A percentile compares a stretch with the other conserved stretches of the same genome.
Evolutionary conservation across 2,797 vertebrate species (phyloP).

Genomic region (Morelia viridis): DNA sequence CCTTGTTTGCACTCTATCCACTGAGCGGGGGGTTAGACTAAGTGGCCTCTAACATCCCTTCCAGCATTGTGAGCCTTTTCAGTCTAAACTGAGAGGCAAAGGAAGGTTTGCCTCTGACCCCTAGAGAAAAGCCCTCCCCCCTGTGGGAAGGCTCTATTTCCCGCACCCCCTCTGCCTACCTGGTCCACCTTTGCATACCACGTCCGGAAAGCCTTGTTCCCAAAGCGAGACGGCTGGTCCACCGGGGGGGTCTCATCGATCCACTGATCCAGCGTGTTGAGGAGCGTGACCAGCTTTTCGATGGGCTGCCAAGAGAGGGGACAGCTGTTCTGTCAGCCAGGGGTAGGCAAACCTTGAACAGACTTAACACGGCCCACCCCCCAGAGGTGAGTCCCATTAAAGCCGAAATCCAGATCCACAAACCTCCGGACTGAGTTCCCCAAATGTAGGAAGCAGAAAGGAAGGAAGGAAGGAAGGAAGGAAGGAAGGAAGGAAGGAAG

Average conservation of each 20-base stretch:
- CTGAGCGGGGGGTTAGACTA: not conserved
- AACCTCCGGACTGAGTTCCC: no score
- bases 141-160: not conserved
- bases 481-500: no score
- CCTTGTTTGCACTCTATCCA: not conserved
- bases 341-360: not conserved
- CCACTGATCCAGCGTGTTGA: slow-evolving; percentile 90
- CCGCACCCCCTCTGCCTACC: slow-evolving; percentile 66
- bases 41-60: not conserved
- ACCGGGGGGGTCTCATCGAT: slow-evolving; percentile 92
- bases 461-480: no score
- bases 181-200: slow-evolving; percentile 92
- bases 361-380: not conserved
- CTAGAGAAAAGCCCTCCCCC: no score
- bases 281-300: slow-evolving; percentile 84
- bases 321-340: not conserved
- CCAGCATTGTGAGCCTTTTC: not conserved
- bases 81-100: not conserved
- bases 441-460: no score
- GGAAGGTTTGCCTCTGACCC: fast-evolving
- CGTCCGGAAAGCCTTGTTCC: slow-evolving; percentile 94
- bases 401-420: no score
- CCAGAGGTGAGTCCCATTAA: no score
- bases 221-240: slow-evolving; percentile 96
- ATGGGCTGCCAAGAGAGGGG: slow-evolving; percentile 76